Evolutionary conservation across 2,797 vertebrate species (phyloP).

Genomic region (Steatocranus sp.): DNA sequence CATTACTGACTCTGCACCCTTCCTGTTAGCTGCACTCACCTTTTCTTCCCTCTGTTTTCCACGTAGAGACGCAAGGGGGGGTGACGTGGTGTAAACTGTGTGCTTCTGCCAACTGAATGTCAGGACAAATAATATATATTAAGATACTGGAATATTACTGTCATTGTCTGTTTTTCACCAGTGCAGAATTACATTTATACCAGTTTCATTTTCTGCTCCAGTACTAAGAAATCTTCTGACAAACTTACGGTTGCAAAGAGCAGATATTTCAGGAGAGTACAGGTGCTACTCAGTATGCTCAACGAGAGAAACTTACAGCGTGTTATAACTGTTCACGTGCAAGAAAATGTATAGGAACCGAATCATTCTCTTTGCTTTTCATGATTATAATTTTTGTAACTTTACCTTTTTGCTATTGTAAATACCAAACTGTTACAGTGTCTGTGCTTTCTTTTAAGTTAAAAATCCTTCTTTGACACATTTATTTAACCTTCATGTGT

Average conservation of each 20-base stretch:
- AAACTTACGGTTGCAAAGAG: constrained; percentile 14
- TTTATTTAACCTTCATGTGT: constrained; percentile 16
- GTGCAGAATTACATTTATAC: constrained; percentile 34
- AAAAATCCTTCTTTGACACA: constrained; percentile 28
- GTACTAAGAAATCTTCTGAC: constrained; percentile 22
- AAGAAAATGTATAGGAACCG: constrained; percentile 38
- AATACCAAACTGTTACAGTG: constrained; percentile 50
- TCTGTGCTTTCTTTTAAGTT: constrained; percentile 45
- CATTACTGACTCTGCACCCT: constrained; percentile 61
- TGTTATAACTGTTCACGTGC: constrained; percentile 46
- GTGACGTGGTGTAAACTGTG: constrained; percentile 36
- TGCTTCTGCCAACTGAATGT: constrained; percentile 67
- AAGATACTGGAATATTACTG: constrained; percentile 60
- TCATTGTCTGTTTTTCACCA: constrained; percentile 36
- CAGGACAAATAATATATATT: constrained; percentile 58
- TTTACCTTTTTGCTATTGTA: constrained; percentile 57
- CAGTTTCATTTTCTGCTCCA: constrained; percentile 26
- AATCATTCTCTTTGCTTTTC: constrained; percentile 51
- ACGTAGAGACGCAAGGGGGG: constrained; percentile 17
- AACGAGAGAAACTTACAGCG: constrained; percentile 7
- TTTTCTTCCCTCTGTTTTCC: constrained; percentile 26
- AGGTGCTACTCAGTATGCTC: constrained; percentile 54
- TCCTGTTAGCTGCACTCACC: constrained; percentile 29
- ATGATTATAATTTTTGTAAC: constrained; percentile 59
- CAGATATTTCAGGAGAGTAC: constrained; percentile 40